Base-by-base conservation (phyloP, 2,888 invertebrate genomes). In the Megamerina dolium region DNA sequence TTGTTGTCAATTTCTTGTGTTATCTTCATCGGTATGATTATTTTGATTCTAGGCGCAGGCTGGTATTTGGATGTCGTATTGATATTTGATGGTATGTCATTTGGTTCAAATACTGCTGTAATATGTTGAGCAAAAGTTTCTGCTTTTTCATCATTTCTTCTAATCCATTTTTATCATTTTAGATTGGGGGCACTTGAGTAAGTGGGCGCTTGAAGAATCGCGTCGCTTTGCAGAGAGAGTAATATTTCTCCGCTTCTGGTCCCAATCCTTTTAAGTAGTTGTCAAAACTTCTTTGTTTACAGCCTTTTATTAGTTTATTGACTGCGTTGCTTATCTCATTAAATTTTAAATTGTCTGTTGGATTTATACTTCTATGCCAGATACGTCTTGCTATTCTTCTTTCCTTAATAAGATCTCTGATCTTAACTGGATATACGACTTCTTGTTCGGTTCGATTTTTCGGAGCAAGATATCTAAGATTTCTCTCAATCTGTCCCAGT, bases 341-440 rank as follows among this genome's bases (percentile, higher is more conserved):
- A 3, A 32, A 32, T 4, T 13, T 32, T 32, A 5, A 13, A 12
- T 32, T 32, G 3, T 32, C 32, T 13, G 8, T 17, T 16, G 32
- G 18, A 3, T 32, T 32, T 31, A 6, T 31, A n/a, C 8, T 31
- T 31, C 31, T 31, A 31, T 31, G 31, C 31, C 31, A 31, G 9
- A n/a, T 31, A 31, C 31, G 6, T 31, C 31, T 31, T 13, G 31
- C 31, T 31, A 9, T 31, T 13, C 31, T 31, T 14, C 13, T 31
- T 13, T 31, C 31, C 31, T 31, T 31, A n/a, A 31, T 31, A 9
- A 8, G n/a, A 31, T 31, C 13, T 6, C 31, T 31, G 31, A 31
- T 31, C 31, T 31, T n/a, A 14, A 31, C 31, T 31, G 31, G 31
- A 31, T 31, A 31, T 31, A 31, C 6, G 6, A 13, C 31, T 31